Conservation (phyloP, 2,113 vertebrate genomes). For the Laticauda laticaudata region DNA sequence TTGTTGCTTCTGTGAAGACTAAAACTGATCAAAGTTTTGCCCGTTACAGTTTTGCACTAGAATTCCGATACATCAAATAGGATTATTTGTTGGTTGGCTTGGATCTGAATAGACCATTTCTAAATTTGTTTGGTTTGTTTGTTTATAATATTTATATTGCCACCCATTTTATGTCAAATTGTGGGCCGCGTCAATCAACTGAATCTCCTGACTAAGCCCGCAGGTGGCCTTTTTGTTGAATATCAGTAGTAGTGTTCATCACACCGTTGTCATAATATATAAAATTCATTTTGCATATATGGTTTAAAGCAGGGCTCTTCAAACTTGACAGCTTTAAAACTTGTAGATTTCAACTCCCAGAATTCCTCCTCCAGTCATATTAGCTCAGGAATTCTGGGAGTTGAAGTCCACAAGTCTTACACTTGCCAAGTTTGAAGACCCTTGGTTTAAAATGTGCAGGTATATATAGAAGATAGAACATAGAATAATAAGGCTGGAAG, state of each 20-base stretch:
- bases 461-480: background rate
- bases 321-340: too few species aligned
- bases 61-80: background rate
- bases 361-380: too few species aligned
- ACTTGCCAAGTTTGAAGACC: too few species aligned
- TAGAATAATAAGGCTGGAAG: background rate
- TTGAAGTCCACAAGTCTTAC: too few species aligned
- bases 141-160: background rate
- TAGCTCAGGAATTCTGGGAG: too few species aligned
- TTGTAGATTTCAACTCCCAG: too few species aligned
- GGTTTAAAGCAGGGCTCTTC: background rate
- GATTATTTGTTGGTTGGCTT: background rate
- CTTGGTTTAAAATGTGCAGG: background rate
- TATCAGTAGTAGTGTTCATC: constrained; percentile 12
- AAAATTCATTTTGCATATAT: constrained; percentile 46
- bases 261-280: constrained; percentile 65
- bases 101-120: background rate
- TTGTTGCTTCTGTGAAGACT: background rate
- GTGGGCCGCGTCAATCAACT: background rate
- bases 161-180: background rate
- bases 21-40: background rate
- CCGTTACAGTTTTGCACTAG: background rate
- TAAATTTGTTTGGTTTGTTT: background rate
- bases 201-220: background rate
- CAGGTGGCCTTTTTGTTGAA: background rate